phyloP scores from a whole-genome alignment of 53 echinoderm and acorn worm genomes.

The Echinometra lucunter region DNA sequence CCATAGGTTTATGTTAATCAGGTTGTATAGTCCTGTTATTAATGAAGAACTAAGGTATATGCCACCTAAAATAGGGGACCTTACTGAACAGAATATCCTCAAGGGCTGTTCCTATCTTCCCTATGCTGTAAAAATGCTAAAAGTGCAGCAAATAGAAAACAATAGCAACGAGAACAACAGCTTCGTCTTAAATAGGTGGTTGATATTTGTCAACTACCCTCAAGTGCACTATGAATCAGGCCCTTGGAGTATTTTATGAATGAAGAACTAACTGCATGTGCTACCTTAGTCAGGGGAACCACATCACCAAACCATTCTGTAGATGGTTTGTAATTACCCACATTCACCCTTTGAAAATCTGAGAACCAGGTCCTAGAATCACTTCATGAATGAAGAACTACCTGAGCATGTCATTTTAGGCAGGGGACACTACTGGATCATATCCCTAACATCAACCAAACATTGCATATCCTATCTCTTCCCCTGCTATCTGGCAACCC shows the following conservation, averaged over 20 bases:
- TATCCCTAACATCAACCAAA: not conserved
- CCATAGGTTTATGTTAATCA: no score
- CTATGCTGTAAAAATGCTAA: no score
- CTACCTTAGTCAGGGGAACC: not conserved
- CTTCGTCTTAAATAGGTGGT: not conserved
- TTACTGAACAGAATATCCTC: no score
- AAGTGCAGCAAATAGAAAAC: no score
- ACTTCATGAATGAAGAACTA: not conserved
- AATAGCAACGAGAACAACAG: not conserved
- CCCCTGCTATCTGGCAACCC: not conserved
- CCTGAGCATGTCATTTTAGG: not conserved
- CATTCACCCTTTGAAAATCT: no score
- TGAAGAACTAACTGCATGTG: not conserved
- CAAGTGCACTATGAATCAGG: not conserved
- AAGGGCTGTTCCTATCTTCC: no score
- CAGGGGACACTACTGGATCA: not conserved
- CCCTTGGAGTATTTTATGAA: not conserved
- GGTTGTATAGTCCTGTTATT: no score
- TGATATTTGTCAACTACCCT: not conserved
- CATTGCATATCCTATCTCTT: constrained; percentile 12
- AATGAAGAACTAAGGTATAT: no score
- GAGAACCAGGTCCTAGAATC: not conserved
- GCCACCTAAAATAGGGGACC: no score
- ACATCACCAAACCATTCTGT: no score
- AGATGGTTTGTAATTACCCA: no score